These are phyloP conservation scores for Anodontia alba DNA, from an alignment of 2,888 invertebrate genomes.

Conservation along the genomic window DNA sequence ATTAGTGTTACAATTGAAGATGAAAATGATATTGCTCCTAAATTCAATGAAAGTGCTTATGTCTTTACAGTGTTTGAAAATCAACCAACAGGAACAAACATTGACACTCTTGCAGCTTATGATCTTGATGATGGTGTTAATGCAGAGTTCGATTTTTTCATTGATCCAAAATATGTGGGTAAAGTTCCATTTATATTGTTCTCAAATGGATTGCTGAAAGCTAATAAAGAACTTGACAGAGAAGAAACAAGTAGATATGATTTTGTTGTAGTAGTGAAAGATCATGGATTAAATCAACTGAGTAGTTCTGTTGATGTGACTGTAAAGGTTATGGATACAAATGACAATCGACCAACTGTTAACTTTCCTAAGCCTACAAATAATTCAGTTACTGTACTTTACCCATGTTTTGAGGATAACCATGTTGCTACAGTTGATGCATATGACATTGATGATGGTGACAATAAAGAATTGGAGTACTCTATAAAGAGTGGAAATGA, in stretches of 20 bases:
- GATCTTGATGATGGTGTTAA: constrained; percentile 73
- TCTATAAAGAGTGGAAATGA: constrained; percentile 66
- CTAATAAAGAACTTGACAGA: constrained; percentile 69
- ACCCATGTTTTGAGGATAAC: constrained; percentile 51
- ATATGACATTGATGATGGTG: constrained; percentile 65
- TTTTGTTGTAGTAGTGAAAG: constrained; percentile 68
- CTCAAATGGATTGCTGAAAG: constrained; percentile 67
- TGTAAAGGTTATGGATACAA: constrained; percentile 69
- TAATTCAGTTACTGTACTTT: constrained; percentile 58
- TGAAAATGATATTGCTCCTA: constrained; percentile 64
- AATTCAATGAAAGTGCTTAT: constrained; percentile 57
- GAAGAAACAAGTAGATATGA: constrained; percentile 69
- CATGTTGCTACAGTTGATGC: constrained; percentile 60
- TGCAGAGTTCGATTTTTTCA: constrained; percentile 60
- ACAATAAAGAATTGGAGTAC: constrained; percentile 58
- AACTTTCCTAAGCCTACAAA: constrained; percentile 74
- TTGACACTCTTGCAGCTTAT: constrained; percentile 56
- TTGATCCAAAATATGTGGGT: constrained; percentile 52
- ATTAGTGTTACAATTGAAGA: constrained; percentile 60
- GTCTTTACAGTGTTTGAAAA: constrained; percentile 56
- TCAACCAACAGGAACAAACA: constrained; percentile 48
- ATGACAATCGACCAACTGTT: constrained; percentile 75
- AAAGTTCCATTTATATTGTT: constrained; percentile 70
- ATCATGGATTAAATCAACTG: constrained; percentile 65
- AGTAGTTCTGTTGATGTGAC: constrained; percentile 67